Evolutionary conservation across 2,797 vertebrate genomes (phyloP).

Genomic region (Thunnus albacares): DNA sequence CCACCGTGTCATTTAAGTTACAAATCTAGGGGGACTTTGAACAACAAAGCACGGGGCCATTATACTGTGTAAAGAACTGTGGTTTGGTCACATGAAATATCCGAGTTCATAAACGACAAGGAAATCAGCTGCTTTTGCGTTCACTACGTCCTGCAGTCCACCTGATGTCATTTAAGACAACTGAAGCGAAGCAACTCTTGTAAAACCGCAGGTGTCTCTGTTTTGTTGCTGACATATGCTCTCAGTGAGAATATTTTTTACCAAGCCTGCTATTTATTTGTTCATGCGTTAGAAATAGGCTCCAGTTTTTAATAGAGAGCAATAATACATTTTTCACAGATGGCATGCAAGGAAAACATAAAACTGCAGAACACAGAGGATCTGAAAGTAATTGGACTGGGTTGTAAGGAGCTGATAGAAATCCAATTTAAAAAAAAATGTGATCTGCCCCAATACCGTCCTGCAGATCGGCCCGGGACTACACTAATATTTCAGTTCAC

Average conservation of each 20-base stretch:
- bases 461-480: not conserved
- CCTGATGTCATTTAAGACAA: not conserved
- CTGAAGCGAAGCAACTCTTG: not conserved
- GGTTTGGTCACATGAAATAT: not conserved
- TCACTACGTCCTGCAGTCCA: not conserved
- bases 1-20: not conserved
- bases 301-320: not conserved
- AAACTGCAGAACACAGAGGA: not conserved
- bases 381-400: not conserved
- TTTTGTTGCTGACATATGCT: not conserved
- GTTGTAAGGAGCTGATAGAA: not conserved
- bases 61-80: not conserved
- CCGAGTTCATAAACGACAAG: not conserved
- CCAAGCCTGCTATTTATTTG: not conserved
- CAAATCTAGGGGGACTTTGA: constrained; percentile 17
- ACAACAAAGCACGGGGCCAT: constrained; percentile 7
- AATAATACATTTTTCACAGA: not conserved
- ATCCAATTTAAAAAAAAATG: no score
- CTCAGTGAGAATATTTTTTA: not conserved
- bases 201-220: not conserved
- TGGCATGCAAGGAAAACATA: not conserved
- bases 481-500: not conserved
- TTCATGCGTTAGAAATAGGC: not conserved
- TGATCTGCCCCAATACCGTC: not conserved
- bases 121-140: not conserved